Conservation (phyloP, 2,888 invertebrate genomes). For the Bugula neritina region DNA sequence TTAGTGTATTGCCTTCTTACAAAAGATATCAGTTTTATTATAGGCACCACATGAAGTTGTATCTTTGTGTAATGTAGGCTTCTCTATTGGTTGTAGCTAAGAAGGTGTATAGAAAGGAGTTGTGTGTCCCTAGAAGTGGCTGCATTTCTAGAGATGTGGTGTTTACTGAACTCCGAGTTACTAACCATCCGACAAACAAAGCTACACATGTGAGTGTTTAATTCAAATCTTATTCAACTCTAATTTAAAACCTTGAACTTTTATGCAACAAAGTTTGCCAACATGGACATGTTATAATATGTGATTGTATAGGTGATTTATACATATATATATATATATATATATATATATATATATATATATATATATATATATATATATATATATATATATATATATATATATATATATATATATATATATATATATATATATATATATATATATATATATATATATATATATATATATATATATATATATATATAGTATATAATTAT, state of each 20-base stretch:
- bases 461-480: conserved; percentile 22
- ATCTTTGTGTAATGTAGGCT: too few relatives aligned
- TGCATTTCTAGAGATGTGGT: background rate
- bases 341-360: background rate
- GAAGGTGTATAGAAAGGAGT: background rate
- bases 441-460: conserved; percentile 27
- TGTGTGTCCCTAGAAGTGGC: background rate
- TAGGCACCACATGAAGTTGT: too few relatives aligned
- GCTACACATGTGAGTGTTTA: background rate
- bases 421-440: conserved; percentile 30
- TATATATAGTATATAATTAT: too few relatives aligned
- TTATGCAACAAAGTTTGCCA: too few relatives aligned
- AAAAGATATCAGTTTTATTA: too few relatives aligned
- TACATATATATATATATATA: conserved; percentile 28
- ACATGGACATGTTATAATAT: too few relatives aligned
- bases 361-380: conserved; percentile 23
- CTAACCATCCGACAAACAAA: background rate
- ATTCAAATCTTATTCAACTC: too few relatives aligned
- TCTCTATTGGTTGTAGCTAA: too few relatives aligned
- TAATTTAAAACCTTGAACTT: too few relatives aligned
- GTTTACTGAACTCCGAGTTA: background rate
- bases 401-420: conserved; percentile 30
- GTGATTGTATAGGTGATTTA: conserved; percentile 28
- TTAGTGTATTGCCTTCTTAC: too few relatives aligned
- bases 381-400: conserved; percentile 26